A percentile compares a stretch with the other conserved stretches of the same genome.
Conservation (phyloP, 2,888 invertebrate genomes). For the Mythimna vitellina region DNA sequence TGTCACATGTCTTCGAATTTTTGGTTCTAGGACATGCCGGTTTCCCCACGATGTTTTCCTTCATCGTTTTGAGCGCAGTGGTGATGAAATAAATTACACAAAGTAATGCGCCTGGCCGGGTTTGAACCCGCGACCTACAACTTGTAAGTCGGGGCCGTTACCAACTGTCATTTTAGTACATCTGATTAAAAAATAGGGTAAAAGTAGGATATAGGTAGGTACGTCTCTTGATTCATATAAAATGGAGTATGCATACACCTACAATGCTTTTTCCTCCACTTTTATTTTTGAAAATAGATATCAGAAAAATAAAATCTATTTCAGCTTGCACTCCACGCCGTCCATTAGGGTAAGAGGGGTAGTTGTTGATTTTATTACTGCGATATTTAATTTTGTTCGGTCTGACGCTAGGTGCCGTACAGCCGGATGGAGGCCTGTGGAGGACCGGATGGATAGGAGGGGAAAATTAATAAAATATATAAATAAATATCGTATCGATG, state of each 20-base stretch:
- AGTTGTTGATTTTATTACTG: conserved; percentile 46
- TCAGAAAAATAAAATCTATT: neutral
- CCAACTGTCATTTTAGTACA: too few species aligned
- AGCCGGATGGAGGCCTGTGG: conserved; percentile 4
- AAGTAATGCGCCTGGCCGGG: too few species aligned
- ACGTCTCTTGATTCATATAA: too few species aligned
- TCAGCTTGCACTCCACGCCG: neutral
- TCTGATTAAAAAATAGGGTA: too few species aligned
- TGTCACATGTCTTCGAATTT: too few species aligned
- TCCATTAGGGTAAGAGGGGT: conserved; percentile 26
- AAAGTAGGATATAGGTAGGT: too few species aligned
- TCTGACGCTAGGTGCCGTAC: conserved; percentile 4
- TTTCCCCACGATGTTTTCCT: too few species aligned
- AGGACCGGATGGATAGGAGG: conserved; percentile 1
- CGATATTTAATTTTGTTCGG: conserved; percentile 36
- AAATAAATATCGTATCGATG: neutral
- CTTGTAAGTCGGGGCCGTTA: too few species aligned
- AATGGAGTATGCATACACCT: neutral
- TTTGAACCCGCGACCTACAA: too few species aligned
- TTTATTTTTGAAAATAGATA: neutral
- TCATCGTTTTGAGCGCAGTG: too few species aligned
- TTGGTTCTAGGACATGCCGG: too few species aligned
- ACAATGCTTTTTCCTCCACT: neutral
- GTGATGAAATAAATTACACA: too few species aligned
- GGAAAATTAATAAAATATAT: neutral